Conservation (phyloP, 2,113 vertebrate species). For the Gila orcuttii region DNA sequence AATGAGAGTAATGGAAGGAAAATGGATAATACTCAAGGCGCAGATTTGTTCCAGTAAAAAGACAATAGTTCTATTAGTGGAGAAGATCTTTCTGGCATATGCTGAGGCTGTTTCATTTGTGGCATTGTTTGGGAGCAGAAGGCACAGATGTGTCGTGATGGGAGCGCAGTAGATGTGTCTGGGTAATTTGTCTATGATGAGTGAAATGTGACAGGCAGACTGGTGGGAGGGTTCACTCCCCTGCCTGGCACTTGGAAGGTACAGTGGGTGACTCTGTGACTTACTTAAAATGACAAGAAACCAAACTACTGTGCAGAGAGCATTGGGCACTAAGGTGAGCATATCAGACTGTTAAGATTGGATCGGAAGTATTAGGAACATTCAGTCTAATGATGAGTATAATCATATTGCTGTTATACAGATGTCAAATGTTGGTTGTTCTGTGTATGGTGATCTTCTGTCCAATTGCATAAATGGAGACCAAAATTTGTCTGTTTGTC, state of each 20-base stretch:
- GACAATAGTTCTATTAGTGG: background rate
- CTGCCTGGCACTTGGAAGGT: background rate
- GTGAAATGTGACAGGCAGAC: conserved; percentile 32
- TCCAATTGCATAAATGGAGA: too few species aligned
- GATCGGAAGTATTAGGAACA: background rate
- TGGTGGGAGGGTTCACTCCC: background rate
- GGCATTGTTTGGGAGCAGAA: conserved; percentile 16
- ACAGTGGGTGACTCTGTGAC: background rate
- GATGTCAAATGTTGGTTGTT: background rate
- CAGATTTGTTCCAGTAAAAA: background rate
- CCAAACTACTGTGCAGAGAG: background rate
- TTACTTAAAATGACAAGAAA: conserved; percentile 3
- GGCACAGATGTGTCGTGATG: conserved; percentile 39
- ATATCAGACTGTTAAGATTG: background rate
- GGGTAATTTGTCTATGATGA: conserved; percentile 43
- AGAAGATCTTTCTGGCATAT: background rate
- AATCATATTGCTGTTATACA: conserved; percentile 1
- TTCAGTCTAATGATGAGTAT: background rate
- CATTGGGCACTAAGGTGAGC: background rate
- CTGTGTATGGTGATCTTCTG: background rate
- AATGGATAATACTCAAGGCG: background rate
- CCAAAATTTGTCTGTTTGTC: too few species aligned
- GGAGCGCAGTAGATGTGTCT: conserved; percentile 24
- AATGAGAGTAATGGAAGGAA: background rate
- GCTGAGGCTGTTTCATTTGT: background rate